Evolutionary conservation across 2,888 invertebrate species (phyloP).

Genomic region (Acanthosoma haemorrhoidale): DNA sequence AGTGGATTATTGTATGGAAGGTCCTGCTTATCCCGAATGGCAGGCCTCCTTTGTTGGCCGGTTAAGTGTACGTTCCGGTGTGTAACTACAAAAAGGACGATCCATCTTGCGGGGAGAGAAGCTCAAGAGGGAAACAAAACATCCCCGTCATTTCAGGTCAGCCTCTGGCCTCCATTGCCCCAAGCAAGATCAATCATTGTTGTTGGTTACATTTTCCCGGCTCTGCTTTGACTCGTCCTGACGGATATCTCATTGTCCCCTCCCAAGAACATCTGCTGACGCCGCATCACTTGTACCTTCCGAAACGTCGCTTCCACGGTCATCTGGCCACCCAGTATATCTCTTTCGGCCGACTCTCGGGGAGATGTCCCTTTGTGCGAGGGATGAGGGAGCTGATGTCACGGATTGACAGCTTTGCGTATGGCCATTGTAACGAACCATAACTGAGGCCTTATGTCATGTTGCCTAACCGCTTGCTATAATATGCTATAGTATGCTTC

Average conservation of each 20-base stretch:
- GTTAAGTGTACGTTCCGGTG: background rate
- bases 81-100: background rate
- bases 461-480: background rate
- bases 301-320: background rate
- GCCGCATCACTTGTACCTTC: background rate
- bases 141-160: background rate
- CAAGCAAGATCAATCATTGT: background rate
- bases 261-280: background rate
- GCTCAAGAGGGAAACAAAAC: no score
- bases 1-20: background rate
- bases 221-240: slow-evolving; percentile 11
- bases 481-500: background rate
- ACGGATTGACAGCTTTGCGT: background rate
- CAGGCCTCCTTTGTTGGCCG: background rate
- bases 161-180: no score
- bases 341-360: background rate
- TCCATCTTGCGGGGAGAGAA: background rate
- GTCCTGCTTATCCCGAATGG: background rate
- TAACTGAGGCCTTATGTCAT: background rate
- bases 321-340: background rate
- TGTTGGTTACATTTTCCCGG: background rate
- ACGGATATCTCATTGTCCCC: slow-evolving; percentile 1
- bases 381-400: background rate
- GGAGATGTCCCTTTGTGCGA: background rate
- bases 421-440: background rate